phyloP scores from a whole-genome alignment of 2,888 invertebrate genomes.

The Tortricodes alternella region DNA sequence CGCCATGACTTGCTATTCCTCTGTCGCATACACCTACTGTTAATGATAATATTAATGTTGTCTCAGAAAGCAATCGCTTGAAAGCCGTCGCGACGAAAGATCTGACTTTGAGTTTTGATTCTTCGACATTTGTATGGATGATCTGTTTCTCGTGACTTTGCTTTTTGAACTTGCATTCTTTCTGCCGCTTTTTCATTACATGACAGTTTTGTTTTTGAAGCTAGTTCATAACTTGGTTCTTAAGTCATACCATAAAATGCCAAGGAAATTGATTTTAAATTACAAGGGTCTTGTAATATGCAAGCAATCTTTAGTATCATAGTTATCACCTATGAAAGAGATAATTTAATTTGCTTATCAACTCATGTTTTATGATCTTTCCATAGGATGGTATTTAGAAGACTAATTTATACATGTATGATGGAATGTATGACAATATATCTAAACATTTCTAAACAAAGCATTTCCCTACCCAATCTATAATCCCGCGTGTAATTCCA shows the following conservation, averaged over 20 bases:
- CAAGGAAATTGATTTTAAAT: no score
- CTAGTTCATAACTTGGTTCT: not conserved
- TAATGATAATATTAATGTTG: slow-evolving; percentile 80
- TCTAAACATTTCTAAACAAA: slow-evolving; percentile 25
- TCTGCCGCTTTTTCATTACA: slow-evolving; percentile 18
- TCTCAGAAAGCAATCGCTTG: slow-evolving; percentile 68
- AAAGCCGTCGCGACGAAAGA: slow-evolving; percentile 45
- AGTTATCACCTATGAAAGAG: no score
- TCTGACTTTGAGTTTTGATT: slow-evolving; percentile 52
- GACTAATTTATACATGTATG: no score
- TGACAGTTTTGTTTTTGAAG: not conserved
- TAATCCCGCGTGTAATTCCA: slow-evolving; percentile 52
- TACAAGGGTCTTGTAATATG: no score
- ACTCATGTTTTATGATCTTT: no score
- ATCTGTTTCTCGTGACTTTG: slow-evolving; percentile 29
- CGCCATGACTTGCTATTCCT: slow-evolving; percentile 67
- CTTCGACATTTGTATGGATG: slow-evolving; percentile 36
- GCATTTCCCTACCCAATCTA: slow-evolving; percentile 42
- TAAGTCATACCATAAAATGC: no score
- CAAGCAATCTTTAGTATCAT: no score
- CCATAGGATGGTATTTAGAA: no score
- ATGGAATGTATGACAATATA: not conserved
- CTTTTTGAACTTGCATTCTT: slow-evolving; percentile 27
- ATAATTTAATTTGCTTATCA: no score
- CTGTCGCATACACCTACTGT: slow-evolving; percentile 76